Percentiles rank a stretch among this genome's conserved stretches.
Conservation (phyloP, 2,797 vertebrate species). For the Neostethus bicornis region DNA sequence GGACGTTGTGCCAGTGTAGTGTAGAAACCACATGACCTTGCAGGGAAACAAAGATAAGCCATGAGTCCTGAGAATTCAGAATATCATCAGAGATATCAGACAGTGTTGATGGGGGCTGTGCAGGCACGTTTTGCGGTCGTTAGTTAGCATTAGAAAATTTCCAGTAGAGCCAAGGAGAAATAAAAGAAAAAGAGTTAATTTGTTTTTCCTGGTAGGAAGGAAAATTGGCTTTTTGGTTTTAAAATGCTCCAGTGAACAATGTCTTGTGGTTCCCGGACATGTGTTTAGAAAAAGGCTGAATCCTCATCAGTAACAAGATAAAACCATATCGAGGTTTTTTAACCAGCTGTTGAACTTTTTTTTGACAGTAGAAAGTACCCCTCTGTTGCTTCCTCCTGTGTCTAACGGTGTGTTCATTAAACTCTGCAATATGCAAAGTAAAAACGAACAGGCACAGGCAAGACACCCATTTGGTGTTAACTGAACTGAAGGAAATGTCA, state of each 20-base stretch:
- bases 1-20: constrained; percentile 32
- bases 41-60: constrained; percentile 57
- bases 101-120: constrained; percentile 31
- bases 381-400: background rate
- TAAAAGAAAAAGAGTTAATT: background rate
- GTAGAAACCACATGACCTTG: constrained; percentile 53
- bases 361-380: background rate
- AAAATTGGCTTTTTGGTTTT: background rate
- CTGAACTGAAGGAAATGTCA: background rate
- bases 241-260: constrained; percentile 4
- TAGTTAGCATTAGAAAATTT: constrained; percentile 24
- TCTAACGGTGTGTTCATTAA: background rate
- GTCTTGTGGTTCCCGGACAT: constrained; percentile 1
- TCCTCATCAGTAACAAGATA: background rate
- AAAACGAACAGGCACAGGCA: background rate
- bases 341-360: background rate
- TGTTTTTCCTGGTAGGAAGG: background rate
- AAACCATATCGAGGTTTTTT: background rate
- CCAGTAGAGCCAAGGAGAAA: background rate
- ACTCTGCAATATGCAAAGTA: background rate
- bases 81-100: constrained; percentile 48
- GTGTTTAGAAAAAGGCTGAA: too few relatives aligned
- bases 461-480: background rate
- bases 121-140: constrained; percentile 26
- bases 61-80: constrained; percentile 46